Conservation (phyloP, 2,797 vertebrate species). For the Scarus forsteni region DNA sequence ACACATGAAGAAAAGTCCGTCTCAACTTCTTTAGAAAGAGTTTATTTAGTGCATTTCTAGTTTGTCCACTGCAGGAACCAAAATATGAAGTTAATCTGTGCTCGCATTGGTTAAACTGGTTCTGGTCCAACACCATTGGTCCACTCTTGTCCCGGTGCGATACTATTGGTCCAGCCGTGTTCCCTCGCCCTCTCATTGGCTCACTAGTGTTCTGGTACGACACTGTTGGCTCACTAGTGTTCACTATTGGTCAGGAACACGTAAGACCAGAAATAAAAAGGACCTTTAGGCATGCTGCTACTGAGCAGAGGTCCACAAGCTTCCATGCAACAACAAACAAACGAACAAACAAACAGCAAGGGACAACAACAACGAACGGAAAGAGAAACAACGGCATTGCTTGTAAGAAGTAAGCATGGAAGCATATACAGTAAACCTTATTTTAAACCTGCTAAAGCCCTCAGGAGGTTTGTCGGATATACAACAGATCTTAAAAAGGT, state of each 20-base stretch:
- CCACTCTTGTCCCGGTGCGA: conserved; percentile 69
- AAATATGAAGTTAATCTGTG: conserved; percentile 79
- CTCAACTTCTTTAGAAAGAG: conserved; percentile 71
- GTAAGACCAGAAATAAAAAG: conserved; percentile 50
- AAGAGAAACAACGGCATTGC: conserved; percentile 72
- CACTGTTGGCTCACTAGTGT: conserved; percentile 78
- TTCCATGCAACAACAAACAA: conserved; percentile 84
- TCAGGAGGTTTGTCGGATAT: conserved; percentile 70
- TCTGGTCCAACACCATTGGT: conserved; percentile 73
- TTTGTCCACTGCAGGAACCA: conserved; percentile 78
- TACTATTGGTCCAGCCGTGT: conserved; percentile 75
- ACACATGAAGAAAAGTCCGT: conserved; percentile 9
- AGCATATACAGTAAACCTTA: conserved; percentile 81
- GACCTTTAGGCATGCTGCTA: conserved; percentile 84
- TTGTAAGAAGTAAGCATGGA: conserved; percentile 79
- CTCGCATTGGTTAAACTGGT: conserved; percentile 72
- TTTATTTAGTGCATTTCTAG: conserved; percentile 85
- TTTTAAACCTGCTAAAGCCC: conserved; percentile 76
- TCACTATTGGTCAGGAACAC: conserved; percentile 72
- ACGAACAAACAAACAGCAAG: conserved; percentile 72
- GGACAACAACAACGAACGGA: conserved; percentile 69
- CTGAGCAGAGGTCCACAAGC: conserved; percentile 81
- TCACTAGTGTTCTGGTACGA: conserved; percentile 81
- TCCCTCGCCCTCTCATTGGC: conserved; percentile 58
- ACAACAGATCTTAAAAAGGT: conserved; percentile 77